phyloP scores from a whole-genome alignment of 2,113 vertebrate genomes.

The Promerops cafer region DNA sequence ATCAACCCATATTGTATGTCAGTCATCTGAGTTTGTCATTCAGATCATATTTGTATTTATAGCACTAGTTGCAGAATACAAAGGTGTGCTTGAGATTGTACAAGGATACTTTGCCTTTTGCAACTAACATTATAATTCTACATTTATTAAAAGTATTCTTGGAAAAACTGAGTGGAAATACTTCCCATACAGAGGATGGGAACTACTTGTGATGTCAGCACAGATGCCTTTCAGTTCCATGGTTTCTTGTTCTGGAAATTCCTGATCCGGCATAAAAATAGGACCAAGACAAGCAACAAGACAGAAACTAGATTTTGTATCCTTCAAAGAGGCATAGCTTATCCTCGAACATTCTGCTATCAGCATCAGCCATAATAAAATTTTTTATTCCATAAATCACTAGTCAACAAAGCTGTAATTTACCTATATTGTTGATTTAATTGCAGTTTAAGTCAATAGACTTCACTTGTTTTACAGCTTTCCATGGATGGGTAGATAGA shows the following conservation, averaged over 20 bases:
- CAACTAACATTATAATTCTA: neutral
- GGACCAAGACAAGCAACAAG: neutral
- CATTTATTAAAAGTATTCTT: neutral
- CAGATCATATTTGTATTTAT: neutral
- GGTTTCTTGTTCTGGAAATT: neutral
- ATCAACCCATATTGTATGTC: neutral
- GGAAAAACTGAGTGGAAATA: neutral
- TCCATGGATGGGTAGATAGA: neutral
- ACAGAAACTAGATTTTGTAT: neutral
- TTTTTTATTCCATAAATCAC: neutral
- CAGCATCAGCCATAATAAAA: neutral
- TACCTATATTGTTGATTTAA: neutral
- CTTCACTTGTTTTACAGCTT: neutral
- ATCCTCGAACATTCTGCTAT: neutral
- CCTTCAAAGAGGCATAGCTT: neutral
- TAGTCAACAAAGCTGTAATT: neutral
- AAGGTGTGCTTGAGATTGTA: neutral
- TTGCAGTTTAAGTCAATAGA: neutral
- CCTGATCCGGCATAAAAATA: neutral
- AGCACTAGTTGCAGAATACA: neutral
- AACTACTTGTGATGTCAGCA: neutral
- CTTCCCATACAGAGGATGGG: rapidly evolving
- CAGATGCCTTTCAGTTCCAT: neutral
- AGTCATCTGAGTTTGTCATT: neutral
- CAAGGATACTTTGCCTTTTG: neutral